Base-by-base conservation (phyloP, 2,113 vertebrate genomes). In the Actenoides lindsayi region DNA sequence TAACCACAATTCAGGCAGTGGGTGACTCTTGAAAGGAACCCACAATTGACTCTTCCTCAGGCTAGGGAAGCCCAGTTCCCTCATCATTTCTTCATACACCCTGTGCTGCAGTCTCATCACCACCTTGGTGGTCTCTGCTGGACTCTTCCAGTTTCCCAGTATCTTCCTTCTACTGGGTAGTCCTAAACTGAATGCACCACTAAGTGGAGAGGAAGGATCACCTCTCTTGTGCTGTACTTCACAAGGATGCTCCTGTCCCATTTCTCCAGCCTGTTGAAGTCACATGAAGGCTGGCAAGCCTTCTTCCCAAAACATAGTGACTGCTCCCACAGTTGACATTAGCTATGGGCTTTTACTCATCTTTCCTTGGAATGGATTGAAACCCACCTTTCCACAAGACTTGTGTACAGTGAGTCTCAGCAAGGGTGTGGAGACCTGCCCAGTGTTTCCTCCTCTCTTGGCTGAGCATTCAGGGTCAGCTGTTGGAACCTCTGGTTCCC, bases 381-480 rank as follows among this genome's bases (percentile, higher is more conserved):
- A 91, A 63, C 25, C 13, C 11, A 57, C n/a, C 31, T 63, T 83
- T 60, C 44, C 39, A 68, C 6, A 11, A 39, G 30, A 44, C 1
- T 0, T 11, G 2, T 39, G 8, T 73, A 15, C 50, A 53, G 11
- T 35, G n/a, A 12, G 9, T 67, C 23, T 51, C 8, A 1, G 31
- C 30, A 81, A 21, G 4, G 6, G 33, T 65, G 63, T 13, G 14
- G 5, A 83, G 28, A 53, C 12, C 8, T 62, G 23, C 27, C 13
- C 3, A 2, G 28, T 17, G 5, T 41, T 84, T 71, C 35, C 3
- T 5, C 7, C 9, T 37, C 5, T 57, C 39, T 69, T 63, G 25
- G 10, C 15, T 0, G 2, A 6, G 14, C 12, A 62, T 35, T 24
- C 23, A 42, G 28, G 27, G 27, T 0, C 1, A 59, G 20, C 19